Evolutionary conservation across 2,797 vertebrate species (phyloP).

Genomic region (Coregonus suidteri): DNA sequence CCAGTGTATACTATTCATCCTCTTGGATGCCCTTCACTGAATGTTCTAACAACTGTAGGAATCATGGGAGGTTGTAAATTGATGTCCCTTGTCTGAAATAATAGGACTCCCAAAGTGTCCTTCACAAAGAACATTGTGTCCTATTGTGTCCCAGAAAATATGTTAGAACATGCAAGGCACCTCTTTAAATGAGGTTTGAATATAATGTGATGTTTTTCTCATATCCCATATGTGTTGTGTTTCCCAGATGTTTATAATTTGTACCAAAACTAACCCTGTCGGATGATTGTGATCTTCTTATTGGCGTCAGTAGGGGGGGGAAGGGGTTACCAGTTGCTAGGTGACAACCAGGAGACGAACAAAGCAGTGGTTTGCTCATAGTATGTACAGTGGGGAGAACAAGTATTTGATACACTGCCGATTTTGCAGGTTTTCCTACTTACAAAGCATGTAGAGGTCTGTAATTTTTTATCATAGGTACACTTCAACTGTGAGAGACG

Average conservation of each 20-base stretch:
- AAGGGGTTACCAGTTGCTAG: constrained; percentile 69
- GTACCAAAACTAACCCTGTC: constrained; percentile 39
- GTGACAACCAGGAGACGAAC: constrained; percentile 64
- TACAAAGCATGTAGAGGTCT: no score
- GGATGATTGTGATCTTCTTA: constrained; percentile 53
- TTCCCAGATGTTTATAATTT: constrained; percentile 29
- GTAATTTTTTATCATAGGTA: no score
- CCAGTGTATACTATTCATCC: background rate
- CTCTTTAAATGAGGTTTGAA: background rate
- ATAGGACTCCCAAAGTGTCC: no score
- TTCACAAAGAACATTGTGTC: background rate
- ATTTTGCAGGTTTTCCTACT: no score
- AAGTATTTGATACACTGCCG: no score
- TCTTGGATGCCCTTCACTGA: background rate
- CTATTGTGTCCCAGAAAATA: background rate
- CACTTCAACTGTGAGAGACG: no score
- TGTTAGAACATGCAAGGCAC: background rate
- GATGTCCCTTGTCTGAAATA: no score
- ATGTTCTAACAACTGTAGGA: background rate
- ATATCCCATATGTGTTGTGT: background rate
- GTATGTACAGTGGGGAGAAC: constrained; percentile 9
- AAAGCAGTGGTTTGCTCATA: constrained; percentile 31
- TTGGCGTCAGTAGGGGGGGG: constrained; percentile 47
- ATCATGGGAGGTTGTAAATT: no score
- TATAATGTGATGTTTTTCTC: background rate